Evolutionary conservation across 2,888 invertebrate genomes (phyloP), one percentile per base, ranked within the genome.

Genomic region (Idaea straminata): DNA sequence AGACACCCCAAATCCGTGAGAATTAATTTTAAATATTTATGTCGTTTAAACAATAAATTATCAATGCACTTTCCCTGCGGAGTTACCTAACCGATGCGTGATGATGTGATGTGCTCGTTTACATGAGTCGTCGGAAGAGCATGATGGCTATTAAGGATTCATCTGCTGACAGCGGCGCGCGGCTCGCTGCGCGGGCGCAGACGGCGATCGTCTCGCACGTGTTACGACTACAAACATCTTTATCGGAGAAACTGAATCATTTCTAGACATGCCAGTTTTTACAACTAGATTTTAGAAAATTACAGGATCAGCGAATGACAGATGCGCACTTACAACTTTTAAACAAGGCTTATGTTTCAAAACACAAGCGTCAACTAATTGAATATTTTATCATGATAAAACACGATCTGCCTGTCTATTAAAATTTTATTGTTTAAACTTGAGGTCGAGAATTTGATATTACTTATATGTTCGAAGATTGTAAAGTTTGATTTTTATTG

Each of bases 31-130:
- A 68, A 68, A 70, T 67, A 73, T 73, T 65, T 64, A 73, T 71
- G 74, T 74, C 70, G 70, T 72, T 75, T 72, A 69, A 73, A 77
- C 71, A 71, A 74, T 68, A 75, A 82, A 78, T 77, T 80, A 83
- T 84, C 80, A 83, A 86, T 86, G 84, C 83, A 82, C 91, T 92
- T 91, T 92, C 91, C 81, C 85, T 79, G 61, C 57, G 34, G n/a
- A 5, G 73, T 89, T 86, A 89, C 82, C 86, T 79, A 90, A 91
- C 74, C 68, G 70, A 72, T 79, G 83, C 81, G 83, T 82, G 87
- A 83, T 82, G 83, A 81, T 84, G 83, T 79, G 83, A 82, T 79
- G 81, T 77, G 79, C 81, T 84, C 83, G 85, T 85, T 87, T 84
- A 83, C 85, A 81, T 82, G 83, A 84, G 78, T 74, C 75, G 77